A percentile compares a stretch with the other conserved stretches of the same genome.
Conservation (phyloP, 2,797 vertebrate genomes). For the Spondyliosoma cantharus region DNA sequence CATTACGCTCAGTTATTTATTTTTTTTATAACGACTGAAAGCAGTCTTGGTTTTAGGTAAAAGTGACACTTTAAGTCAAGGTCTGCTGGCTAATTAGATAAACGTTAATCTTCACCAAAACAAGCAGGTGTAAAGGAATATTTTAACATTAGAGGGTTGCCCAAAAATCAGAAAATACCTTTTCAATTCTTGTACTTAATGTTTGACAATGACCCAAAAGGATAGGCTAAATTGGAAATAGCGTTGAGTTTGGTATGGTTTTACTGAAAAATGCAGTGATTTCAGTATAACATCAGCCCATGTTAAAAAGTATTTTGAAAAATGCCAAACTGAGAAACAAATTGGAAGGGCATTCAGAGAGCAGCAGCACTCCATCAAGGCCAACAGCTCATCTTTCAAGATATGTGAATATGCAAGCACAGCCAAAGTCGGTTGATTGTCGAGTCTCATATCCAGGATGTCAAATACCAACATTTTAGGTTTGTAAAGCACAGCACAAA, state of each 20-base stretch:
- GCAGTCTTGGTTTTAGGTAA: neutral
- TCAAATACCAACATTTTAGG: no score
- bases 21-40: neutral
- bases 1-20: neutral
- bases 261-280: neutral
- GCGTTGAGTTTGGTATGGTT: neutral
- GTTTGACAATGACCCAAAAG: slow-evolving; percentile 3
- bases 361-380: no score
- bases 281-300: neutral
- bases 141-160: slow-evolving; percentile 12
- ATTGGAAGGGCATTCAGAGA: no score
- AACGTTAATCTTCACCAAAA: slow-evolving; percentile 3
- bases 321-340: slow-evolving; percentile 32
- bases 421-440: no score
- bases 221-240: slow-evolving; percentile 6
- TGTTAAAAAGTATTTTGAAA: neutral
- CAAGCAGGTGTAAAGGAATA: neutral
- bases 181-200: slow-evolving; percentile 21
- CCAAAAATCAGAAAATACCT: slow-evolving; percentile 16
- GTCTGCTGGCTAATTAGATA: neutral
- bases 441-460: no score
- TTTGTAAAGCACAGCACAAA: no score
- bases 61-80: neutral
- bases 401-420: no score
- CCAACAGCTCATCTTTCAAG: no score